Base-by-base conservation (phyloP, 1,140 invertebrate species). In the Temnothorax longispinosus region DNA sequence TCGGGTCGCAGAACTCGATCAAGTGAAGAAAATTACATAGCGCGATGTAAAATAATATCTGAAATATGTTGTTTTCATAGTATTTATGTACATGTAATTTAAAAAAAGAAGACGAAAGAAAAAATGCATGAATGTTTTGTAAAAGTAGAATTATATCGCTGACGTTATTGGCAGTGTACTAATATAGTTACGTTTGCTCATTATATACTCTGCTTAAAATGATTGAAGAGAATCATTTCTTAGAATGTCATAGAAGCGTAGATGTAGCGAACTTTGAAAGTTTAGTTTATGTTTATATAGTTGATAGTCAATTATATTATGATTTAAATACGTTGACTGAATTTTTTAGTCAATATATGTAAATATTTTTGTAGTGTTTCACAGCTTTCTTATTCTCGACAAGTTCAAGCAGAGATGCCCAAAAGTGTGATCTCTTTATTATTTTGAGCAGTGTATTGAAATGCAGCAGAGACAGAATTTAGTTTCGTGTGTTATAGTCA, bases 1-100 rank as follows among this genome's bases (percentile, higher is more conserved):
- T 94, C 38, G 93, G 90, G 41, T 93, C 92, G 0, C 93, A 94
- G 84, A 94, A 88, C 74, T 84, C 80, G 41, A 84, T 84, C 7
- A 84, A 84, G 2, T 84, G 2, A 84, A 38, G 13, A 6, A 81
- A 71, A 71, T 69, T 69, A 52, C 7, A 27, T 18, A 32, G 8
- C 27, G 18, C 69, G 5, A 60, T 84, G 80, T 84, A 82, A 82
- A 47, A 62, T 75, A 47, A 47, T 60, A 62, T 60, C 35, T 0
- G 62, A 54, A 18, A 54, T 32, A 69, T 54, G 3, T n/a, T 18
- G 15, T 74, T 74, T 72, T 74, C 41, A 69, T 38, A 60, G 69
- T 74, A 74, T 84, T 74, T 84, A 62, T 74, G 52, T 69, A 71
- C 6, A 56, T 54, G 54, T 75, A 84, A 75, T 72, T 44, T 75